Base-by-base conservation (phyloP, 2,113 vertebrate species). In the Ctenomys sociabilis region DNA sequence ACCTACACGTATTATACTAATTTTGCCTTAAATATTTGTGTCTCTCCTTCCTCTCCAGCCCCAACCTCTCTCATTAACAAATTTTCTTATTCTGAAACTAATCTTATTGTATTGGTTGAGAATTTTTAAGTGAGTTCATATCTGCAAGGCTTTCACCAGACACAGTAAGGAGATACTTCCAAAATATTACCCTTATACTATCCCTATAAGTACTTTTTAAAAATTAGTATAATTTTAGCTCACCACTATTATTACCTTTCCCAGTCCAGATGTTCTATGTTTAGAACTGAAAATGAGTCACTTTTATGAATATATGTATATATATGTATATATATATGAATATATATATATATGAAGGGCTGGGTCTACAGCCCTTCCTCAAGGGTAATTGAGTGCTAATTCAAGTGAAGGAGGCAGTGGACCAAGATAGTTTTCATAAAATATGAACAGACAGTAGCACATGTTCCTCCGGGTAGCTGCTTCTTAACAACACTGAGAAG, bases 351-450 rank as follows among this genome's bases (percentile, higher is more conserved):
- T 77, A 14, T 40, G 12, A 59, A 90, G n/a, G n/a, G n/a, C n/a
- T n/a, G 86, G 70, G 92, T 73, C 95, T 94, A 90, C 81, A 85
- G 78, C 43, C 91, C 21, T 96, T 75, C 89, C 64, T 88, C 92
- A 73, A 96, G 28, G 61, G 93, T 96, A 97, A 96, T 1, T 68
- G 49, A 98, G 63, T 21, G 43, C 19, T 94, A 95, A 91, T 96
- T 97, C 78, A 95, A 87, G 86, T 93, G 94, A 96, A 98, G 94
- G 82, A 95, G 3, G 26, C 87, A 96, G 81, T 8, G 57, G 43
- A 91, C 83, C 45, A 92, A 96, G 92, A 70, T 35, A 21, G 73
- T 85, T 83, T 86, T 84, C 28, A 43, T 91, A 88, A 97, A 97
- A 61, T 61, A 61, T 37, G 59, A 54, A 80, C 37, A 35, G 21